A percentile compares a stretch with the other conserved stretches of the same genome.
phyloP scores from a whole-genome alignment of 2,888 invertebrate species.

The Abrostola triplasia region DNA sequence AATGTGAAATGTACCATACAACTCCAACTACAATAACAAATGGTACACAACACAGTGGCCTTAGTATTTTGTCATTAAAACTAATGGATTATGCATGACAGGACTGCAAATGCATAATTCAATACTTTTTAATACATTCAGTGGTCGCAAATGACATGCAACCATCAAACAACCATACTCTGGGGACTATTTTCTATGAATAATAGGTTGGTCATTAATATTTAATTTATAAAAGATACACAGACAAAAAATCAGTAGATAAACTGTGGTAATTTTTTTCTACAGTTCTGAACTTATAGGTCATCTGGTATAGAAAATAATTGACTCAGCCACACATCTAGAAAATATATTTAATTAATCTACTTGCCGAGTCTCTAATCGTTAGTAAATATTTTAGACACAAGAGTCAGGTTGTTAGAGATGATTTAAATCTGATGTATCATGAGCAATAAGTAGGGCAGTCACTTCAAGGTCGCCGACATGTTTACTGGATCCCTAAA shows the following conservation, averaged over 20 bases:
- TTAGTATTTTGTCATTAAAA: slow-evolving; percentile 29
- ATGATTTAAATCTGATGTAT: too few relatives aligned
- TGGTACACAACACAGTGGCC: slow-evolving; percentile 24
- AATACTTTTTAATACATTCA: slow-evolving; percentile 4
- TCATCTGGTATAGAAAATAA: neutral
- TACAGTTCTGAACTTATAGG: too few relatives aligned
- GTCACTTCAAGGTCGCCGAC: too few relatives aligned
- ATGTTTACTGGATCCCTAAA: neutral
- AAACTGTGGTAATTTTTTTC: neutral
- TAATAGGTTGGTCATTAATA: neutral
- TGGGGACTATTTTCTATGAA: slow-evolving; percentile 1
- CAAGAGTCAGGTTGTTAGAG: too few relatives aligned
- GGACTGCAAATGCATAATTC: slow-evolving; percentile 32
- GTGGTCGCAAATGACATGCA: slow-evolving; percentile 6
- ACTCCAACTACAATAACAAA: neutral
- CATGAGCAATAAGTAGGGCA: too few relatives aligned
- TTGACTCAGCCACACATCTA: neutral
- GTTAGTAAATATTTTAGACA: too few relatives aligned
- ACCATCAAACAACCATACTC: slow-evolving; percentile 1
- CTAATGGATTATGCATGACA: slow-evolving; percentile 36
- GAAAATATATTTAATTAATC: neutral
- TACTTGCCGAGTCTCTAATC: too few relatives aligned
- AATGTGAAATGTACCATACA: slow-evolving; percentile 1
- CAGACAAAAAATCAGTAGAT: neutral
- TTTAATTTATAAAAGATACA: neutral